Conservation (phyloP, 2,888 invertebrate genomes). For the Cryptosula pallasiana region DNA sequence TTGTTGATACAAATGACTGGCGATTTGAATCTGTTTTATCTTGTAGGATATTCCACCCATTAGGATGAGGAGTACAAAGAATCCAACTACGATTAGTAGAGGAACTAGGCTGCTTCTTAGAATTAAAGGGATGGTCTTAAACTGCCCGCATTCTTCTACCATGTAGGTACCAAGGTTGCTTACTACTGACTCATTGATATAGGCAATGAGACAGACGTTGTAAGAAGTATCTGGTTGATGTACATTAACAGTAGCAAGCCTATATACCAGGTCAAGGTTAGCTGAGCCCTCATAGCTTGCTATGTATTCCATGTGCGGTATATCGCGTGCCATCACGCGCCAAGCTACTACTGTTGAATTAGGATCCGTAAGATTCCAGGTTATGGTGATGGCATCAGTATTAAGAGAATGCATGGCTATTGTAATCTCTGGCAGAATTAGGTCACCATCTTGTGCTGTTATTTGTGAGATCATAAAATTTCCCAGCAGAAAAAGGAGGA, state of each 20-base stretch:
- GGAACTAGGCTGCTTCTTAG: slow-evolving; percentile 8
- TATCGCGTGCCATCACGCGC: background rate
- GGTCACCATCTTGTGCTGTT: background rate
- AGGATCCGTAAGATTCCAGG: slow-evolving; percentile 10
- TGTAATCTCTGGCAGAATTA: background rate
- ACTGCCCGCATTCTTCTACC: background rate
- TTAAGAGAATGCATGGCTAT: background rate
- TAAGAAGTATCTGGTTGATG: background rate
- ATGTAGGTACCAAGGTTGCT: background rate
- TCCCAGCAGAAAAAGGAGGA: background rate
- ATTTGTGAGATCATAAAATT: background rate
- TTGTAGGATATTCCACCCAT: background rate
- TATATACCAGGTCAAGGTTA: background rate
- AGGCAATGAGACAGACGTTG: slow-evolving; percentile 16
- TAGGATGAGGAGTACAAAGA: background rate
- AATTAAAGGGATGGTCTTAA: slow-evolving; percentile 1
- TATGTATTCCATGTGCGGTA: background rate
- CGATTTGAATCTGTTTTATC: background rate
- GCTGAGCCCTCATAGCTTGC: slow-evolving; percentile 1
- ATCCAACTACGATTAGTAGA: background rate
- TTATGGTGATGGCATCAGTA: background rate
- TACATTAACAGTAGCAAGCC: background rate
- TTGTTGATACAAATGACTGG: background rate
- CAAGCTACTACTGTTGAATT: background rate
- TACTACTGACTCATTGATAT: background rate